Base-by-base conservation (phyloP, 1,140 invertebrate genomes). In the Polypedilum pembai region DNA sequence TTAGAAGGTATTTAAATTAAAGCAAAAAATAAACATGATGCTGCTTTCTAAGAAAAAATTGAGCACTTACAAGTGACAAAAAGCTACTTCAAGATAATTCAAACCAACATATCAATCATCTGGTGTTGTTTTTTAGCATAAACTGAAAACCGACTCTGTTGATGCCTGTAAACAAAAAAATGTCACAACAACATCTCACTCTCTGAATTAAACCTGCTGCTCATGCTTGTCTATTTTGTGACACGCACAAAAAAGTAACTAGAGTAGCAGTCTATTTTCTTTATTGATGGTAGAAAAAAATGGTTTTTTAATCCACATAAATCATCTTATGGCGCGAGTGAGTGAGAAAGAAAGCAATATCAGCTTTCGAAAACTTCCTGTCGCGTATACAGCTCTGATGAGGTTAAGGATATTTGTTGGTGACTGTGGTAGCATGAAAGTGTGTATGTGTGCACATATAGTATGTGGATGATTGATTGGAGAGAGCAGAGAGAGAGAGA, bases 61-160 rank as follows among this genome's bases (percentile, higher is more conserved):
- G 24, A 33, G 24, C 5, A 33, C 24, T 33, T 33, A 5, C 24
- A 33, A 33, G 24, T 33, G 24, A 33, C 45, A 56, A 56, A 56
- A 56, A 56, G 45, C 45, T 56, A 56, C 45, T 56, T 56, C 10
- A 56, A 56, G 45, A 56, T 56, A 56, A 56, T 56, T 12, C 45
- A 3, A 56, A 56, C 45, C 45, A 56, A 56, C 45, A 56, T 56
- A 56, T 56, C 45, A 56, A 56, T 56, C 45, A 56, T 56, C 45
- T n/a, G 12, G 45, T 56, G 45, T 12, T 56, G 45, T 56, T 56
- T 56, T 56, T 56, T 33, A 33, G 15, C 45, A 56, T 33, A 33
- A 33, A 56, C 45, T 56, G 45, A 12, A 56, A 56, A 56, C 45
- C 45, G n/a, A 56, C n/a, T 56, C 45, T 56, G 45, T 56, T 56